phyloP scores from a whole-genome alignment of 2,888 invertebrate species.

The Hirtodrosophila confusa region DNA sequence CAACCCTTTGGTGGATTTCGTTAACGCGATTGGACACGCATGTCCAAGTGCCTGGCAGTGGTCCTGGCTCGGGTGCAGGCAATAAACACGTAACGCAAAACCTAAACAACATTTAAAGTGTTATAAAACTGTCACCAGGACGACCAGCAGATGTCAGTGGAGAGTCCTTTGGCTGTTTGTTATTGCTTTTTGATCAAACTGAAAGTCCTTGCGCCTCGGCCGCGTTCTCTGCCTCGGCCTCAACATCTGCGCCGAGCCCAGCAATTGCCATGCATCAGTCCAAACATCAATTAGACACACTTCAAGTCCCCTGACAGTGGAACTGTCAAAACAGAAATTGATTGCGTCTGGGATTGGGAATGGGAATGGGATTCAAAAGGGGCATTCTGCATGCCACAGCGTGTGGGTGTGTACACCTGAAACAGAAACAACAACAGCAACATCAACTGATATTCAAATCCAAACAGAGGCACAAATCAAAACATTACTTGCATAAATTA shows the following conservation, averaged over 20 bases:
- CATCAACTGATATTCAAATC: too few relatives aligned
- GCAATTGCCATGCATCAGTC: conserved; percentile 28
- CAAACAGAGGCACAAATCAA: conserved; percentile 51
- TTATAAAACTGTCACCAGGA: conserved; percentile 74
- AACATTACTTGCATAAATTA: conserved; percentile 79
- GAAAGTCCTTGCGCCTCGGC: conserved; percentile 7
- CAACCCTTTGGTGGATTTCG: conserved; percentile 60
- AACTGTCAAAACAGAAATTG: conserved; percentile 79
- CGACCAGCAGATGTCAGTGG: conserved; percentile 65
- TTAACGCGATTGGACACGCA: conserved; percentile 82
- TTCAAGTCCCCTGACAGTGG: conserved; percentile 66
- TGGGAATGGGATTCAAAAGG: conserved; percentile 1
- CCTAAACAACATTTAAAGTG: conserved; percentile 67
- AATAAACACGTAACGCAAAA: conserved; percentile 73
- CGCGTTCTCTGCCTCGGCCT: not conserved
- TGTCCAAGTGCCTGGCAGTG: conserved; percentile 60
- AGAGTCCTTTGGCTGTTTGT: conserved; percentile 26
- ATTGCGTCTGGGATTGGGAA: conserved; percentile 67
- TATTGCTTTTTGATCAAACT: conserved; percentile 63
- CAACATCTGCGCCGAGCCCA: conserved; percentile 33
- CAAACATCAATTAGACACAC: conserved; percentile 75
- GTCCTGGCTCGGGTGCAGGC: conserved; percentile 30
- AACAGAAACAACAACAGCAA: conserved; percentile 4
- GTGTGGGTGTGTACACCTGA: conserved; percentile 53
- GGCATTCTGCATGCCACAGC: conserved; percentile 22